Evolutionary conservation across 1,140 invertebrate genomes (phyloP).

Genomic region (Orussus abietinus): DNA sequence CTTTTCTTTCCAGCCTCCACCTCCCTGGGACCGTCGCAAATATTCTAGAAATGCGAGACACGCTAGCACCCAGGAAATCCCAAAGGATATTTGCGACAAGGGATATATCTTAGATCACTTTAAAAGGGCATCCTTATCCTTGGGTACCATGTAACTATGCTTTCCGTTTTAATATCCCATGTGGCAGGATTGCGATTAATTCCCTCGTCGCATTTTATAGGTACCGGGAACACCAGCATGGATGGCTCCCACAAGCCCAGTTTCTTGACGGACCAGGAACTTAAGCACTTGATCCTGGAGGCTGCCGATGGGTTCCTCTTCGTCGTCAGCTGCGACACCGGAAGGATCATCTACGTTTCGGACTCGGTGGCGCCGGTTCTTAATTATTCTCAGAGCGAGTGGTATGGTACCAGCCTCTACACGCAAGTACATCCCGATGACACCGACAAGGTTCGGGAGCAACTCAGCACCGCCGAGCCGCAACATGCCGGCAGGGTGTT

Average conservation of each 20-base stretch:
- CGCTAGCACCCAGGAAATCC: too few species aligned
- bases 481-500: slow-evolving; percentile 92
- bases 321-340: slow-evolving; percentile 96
- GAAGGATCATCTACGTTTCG: slow-evolving; percentile 95
- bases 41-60: too few species aligned
- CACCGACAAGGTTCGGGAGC: slow-evolving; percentile 96
- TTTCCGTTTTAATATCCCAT: too few species aligned
- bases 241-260: slow-evolving; percentile 97
- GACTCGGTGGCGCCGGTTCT: slow-evolving; percentile 97
- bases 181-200: too few species aligned
- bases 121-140: too few species aligned
- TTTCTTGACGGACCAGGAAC: slow-evolving; percentile 97
- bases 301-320: slow-evolving; percentile 99
- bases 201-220: slow-evolving; percentile 62
- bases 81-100: too few species aligned
- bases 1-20: too few species aligned
- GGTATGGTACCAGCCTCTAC: slow-evolving; percentile 93
- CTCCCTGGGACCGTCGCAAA: too few species aligned
- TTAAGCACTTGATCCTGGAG: slow-evolving; percentile 98
- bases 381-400: slow-evolving; percentile 94
- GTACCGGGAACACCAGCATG: slow-evolving; percentile 89
- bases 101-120: too few species aligned
- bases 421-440: slow-evolving; percentile 98
- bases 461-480: slow-evolving; percentile 95
- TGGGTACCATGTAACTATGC: too few species aligned